Base-by-base conservation (phyloP, 64 coral and sea anemone species). In the Actinia tenebrosa region DNA sequence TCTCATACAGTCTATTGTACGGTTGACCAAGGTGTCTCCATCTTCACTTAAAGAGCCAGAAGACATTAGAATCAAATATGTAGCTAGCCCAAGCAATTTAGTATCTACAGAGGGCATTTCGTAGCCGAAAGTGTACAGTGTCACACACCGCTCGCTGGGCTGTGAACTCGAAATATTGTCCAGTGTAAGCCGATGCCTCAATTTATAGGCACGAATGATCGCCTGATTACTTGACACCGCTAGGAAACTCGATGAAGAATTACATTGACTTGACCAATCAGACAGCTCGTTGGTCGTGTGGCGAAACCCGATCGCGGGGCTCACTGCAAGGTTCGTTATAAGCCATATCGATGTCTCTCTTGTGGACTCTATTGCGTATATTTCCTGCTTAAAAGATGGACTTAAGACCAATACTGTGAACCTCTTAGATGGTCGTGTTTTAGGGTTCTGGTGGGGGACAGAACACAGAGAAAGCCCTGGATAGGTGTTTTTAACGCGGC, bases 151-250 rank as follows among this genome's bases (percentile, higher is more conserved):
- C 11, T 75, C 19, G 50, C 52, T 43, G 15, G 50, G 42, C 22
- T 37, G 23, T 55, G 53, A 22, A 58, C 17, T 62, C 45, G 22
- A 64, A 84, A 61, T 60, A 0, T 54, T 43, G 45, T 3, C 10
- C 53, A 3, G 0, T 85, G 83, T 85, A 87, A 92, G 85, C 62
- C 46, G 90, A 92, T 92, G 85, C 85, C 90, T 80, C 54, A 82
- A 92, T 87, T 69, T 92, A 92, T 92, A 92, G 13, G 60, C 46
- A 18, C 64, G 58, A 66, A 92, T 87, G 90, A 92, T 87, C 86
- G 85, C 64, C 86, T 54, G 42, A 71, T 87, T 87, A 87, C 75
- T 90, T 92, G 90, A 92, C 90, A 61, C 66, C 86, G 47, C 20
- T 60, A 10, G 56, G 90, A 83, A 92, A 92, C 61, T 60, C 66